phyloP scores from a whole-genome alignment of 2,888 invertebrate genomes.

The Prenolepis imparis region DNA sequence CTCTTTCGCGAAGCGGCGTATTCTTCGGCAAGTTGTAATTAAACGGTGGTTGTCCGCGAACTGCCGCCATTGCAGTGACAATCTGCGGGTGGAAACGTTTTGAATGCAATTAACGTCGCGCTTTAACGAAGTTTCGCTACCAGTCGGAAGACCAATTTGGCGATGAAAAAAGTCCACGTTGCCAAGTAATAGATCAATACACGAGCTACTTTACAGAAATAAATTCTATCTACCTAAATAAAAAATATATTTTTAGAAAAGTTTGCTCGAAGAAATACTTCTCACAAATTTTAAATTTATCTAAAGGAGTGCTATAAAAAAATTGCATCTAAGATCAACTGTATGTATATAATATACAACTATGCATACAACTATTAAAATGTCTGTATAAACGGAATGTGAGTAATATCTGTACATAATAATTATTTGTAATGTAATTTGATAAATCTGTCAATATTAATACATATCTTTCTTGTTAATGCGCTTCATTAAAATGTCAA shows the following conservation, averaged over 20 bases:
- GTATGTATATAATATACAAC: no score
- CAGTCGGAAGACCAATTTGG: constrained; percentile 52
- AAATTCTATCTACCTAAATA: constrained; percentile 22
- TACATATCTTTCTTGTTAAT: not conserved
- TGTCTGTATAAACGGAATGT: not conserved
- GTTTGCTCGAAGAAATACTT: not conserved
- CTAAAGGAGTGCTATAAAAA: not conserved
- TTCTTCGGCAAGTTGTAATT: constrained; percentile 81
- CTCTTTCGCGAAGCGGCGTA: constrained; percentile 55
- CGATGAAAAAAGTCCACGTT: constrained; percentile 55
- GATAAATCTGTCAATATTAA: not conserved
- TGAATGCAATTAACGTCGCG: constrained; percentile 73
- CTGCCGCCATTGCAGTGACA: constrained; percentile 67
- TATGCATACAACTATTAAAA: not conserved
- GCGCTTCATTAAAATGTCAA: not conserved
- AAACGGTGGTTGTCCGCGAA: constrained; percentile 71
- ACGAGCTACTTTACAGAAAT: constrained; percentile 25
- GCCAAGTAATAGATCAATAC: constrained; percentile 50
- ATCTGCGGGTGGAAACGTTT: constrained; percentile 72
- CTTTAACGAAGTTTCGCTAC: constrained; percentile 71
- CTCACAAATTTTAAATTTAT: not conserved
- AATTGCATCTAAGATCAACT: not conserved
- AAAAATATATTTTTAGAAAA: constrained; percentile 8
- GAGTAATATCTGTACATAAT: not conserved
- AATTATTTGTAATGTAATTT: not conserved